These are phyloP conservation scores for Drosophila robusta DNA, from an alignment of 2,888 invertebrate species.

Conservation along the genomic window DNA sequence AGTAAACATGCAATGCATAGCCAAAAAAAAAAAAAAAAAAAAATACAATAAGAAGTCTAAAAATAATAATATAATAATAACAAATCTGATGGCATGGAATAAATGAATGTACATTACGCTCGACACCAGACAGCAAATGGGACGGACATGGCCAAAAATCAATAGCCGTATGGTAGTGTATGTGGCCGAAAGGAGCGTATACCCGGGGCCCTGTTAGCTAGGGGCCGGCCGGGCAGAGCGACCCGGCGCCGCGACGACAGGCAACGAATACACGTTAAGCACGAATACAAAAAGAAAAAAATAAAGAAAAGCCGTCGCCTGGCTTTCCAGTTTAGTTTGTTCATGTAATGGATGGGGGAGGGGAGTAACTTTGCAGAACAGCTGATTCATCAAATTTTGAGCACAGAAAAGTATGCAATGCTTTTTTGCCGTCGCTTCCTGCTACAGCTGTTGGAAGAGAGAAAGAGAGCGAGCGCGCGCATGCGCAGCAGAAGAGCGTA, in stretches of 20 bases:
- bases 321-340: slow-evolving; percentile 35
- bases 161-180: slow-evolving; percentile 80
- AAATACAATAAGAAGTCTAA: slow-evolving; percentile 42
- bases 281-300: slow-evolving; percentile 27
- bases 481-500: slow-evolving; percentile 5
- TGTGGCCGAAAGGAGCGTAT: slow-evolving; percentile 46
- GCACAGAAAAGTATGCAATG: slow-evolving; percentile 28
- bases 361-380: slow-evolving; percentile 57
- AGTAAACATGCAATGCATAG: slow-evolving; percentile 55
- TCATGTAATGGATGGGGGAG: neutral
- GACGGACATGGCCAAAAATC: slow-evolving; percentile 68
- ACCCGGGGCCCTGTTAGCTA: slow-evolving; percentile 17
- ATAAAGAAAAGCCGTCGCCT: slow-evolving; percentile 25
- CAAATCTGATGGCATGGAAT: slow-evolving; percentile 61
- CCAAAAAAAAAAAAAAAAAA: neutral
- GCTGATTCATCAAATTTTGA: slow-evolving; percentile 68
- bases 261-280: slow-evolving; percentile 38
- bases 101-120: slow-evolving; percentile 70
- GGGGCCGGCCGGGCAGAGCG: slow-evolving; percentile 43
- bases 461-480: slow-evolving; percentile 17
- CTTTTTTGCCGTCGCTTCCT: slow-evolving; percentile 45
- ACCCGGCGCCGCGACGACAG: slow-evolving; percentile 40
- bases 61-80: slow-evolving; percentile 36
- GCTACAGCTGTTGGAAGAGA: slow-evolving; percentile 49
- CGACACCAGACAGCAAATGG: slow-evolving; percentile 59